Evolutionary conservation across 1,140 invertebrate species (phyloP), one percentile per base, ranked within the genome.

Genomic region (Drosophila lowei): DNA sequence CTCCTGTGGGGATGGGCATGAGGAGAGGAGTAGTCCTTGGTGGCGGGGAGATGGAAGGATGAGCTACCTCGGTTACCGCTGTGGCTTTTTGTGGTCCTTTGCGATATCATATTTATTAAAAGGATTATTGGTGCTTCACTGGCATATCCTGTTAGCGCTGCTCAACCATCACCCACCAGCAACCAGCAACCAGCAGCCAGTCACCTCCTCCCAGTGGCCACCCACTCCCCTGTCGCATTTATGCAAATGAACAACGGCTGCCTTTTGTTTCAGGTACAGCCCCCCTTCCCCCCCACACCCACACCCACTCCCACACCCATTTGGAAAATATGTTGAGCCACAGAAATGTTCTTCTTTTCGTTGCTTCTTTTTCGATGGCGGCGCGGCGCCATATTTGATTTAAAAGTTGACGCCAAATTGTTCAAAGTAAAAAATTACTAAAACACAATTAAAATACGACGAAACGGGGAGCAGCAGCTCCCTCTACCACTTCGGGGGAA

Each of bases 81-180:
- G 78, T 88, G 83, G 83, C 83, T 88, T 89, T 85, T 71, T 85
- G 73, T 80, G 77, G 79, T 90, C 74, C 79, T 90, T 85, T 90
- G 88, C 80, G 89, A 85, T 90, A 90, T 90, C 84, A 90, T 90
- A 90, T 90, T 90, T 90, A 90, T 89, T 90, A 90, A 90, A 90
- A 90, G 89, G 89, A 90, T 90, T 90, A 90, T 90, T 90, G 89
- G 84, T 90, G 89, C 89, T 90, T 90, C 84, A 86, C 89, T 77
- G 79, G 54, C 71, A 79, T 86, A 90, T 90, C 89, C 89, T 90
- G 89, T 89, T 85, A 88, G 89, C 80, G 77, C 68, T 76, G 74
- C 67, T 61, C 65, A 57, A 55, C 67, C 61, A 62, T 49, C 30
- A 46, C 55, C 38, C 28, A 9, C 43, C 47, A 50, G 38, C 42